Evolutionary conservation across 1,140 invertebrate species (phyloP), one percentile per base, ranked within the genome.

Genomic region (Plectrocnemia conspersa): DNA sequence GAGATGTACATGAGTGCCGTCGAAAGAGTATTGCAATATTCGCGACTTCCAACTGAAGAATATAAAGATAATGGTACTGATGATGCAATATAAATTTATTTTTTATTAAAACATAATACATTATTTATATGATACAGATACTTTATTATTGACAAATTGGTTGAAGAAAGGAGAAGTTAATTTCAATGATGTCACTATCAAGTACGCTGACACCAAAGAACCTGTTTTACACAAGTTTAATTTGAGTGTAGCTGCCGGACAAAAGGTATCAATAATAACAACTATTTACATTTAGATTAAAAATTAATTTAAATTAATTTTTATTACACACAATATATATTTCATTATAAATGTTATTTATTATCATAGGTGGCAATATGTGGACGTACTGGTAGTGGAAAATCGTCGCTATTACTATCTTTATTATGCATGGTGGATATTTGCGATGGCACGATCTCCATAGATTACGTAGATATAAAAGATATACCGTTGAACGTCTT

Each of bases 1-100:
- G 86, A 89, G 69, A 84, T 85, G 75, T 86, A 87, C 64, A 82
- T 90, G 73, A 83, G 82, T 24, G 83, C 86, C 10, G 85, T 89
- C 0, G 84, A 88, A 58, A 73, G 88, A 58, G 75, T 90, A 27
- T 73, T 79, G 11, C 70, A 80, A 42, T 88, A 86, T 64, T 74
- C 76, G 5, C 67, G 74, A 9, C 65, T 78, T 2, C 70, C 74
- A 2, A 69, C 72, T 11, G 84, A 86, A 65, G 76, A 83, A 61
- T 80, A 82, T 52, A 64, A 67, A 32, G 70, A 77, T 21, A 68
- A 75, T 41, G 74, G 77, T 77, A 66, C 46, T 52, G 57, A 46
- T 36, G 27, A 52, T 53, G 21, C 27, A 60, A 56, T n/a, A n/a
- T n/a, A n/a, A n/a, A n/a, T n/a, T n/a, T n/a, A n/a, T n/a, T n/a